A percentile compares a stretch with the other conserved stretches of the same genome.
Conservation (phyloP, 1,140 invertebrate genomes). For the Microplitis mediator region DNA sequence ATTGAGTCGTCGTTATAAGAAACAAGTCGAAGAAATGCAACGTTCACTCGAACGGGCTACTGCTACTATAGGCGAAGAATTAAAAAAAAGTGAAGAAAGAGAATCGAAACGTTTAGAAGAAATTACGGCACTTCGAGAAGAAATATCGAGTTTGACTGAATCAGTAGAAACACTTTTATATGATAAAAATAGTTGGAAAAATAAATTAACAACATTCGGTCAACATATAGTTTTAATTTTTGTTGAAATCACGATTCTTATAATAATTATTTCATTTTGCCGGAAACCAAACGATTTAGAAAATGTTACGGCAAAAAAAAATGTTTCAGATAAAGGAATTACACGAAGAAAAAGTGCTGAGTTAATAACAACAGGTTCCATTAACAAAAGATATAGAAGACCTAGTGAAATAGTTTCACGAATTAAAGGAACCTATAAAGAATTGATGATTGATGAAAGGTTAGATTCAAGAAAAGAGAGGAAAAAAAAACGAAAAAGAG, state of each 20-base stretch:
- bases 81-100: constrained; percentile 71
- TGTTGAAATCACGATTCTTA: constrained; percentile 62
- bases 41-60: constrained; percentile 82
- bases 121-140: constrained; percentile 65
- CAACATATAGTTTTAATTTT: constrained; percentile 64
- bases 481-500: constrained; percentile 58
- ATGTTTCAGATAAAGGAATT: background rate
- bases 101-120: constrained; percentile 72
- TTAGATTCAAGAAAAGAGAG: constrained; percentile 47
- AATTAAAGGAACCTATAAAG: constrained; percentile 67
- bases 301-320: constrained; percentile 22
- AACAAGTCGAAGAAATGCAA: constrained; percentile 95
- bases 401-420: constrained; percentile 80
- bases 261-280: constrained; percentile 61
- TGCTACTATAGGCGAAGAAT: constrained; percentile 75
- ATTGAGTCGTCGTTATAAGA: constrained; percentile 90
- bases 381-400: constrained; percentile 65
- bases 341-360: constrained; percentile 42
- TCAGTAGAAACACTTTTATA: constrained; percentile 66
- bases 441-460: constrained; percentile 57
- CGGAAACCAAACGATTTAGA: constrained; percentile 45
- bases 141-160: constrained; percentile 66
- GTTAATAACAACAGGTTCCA: constrained; percentile 47
- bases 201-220: constrained; percentile 64
- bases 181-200: constrained; percentile 70